Evolutionary conservation across 2,888 invertebrate genomes (phyloP), one percentile per base, ranked within the genome.

Genomic region (Aphidius colemani): DNA sequence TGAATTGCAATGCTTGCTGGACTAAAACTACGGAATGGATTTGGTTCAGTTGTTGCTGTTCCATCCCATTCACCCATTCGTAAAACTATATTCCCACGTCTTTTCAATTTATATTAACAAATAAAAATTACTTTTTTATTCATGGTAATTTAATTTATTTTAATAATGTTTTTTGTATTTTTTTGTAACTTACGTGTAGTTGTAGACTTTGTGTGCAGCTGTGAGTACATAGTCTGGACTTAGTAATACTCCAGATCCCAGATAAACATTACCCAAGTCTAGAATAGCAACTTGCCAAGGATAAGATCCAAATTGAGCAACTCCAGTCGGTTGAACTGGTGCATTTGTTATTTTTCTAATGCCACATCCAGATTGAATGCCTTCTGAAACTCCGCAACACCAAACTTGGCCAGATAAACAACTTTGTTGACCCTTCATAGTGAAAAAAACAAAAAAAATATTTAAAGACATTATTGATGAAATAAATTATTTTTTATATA

Each of bases 11-110:
- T 86, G 71, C 83, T 85, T 6, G 82, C 75, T 0, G 91, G 83
- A 6, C 78, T 82, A 68, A 88, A 86, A 75, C 91, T 90, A 72
- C 89, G 85, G 66, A 86, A 88, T 0, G 89, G 86, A 57, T 89
- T 85, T 0, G 89, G 88, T 70, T 93, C 92, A 46, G 82, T 85
- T 2, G 86, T 87, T 7, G 84, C 86, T 39, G 86, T 85, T 0
- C 89, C 89, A 77, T 93, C 88, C 91, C 91, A 92, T 76, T 92
- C 92, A 0, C 93, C 93, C 2, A 92, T 80, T 41, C 92, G 87
- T 1, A 91, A 86, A 78, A 90, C 90, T 18, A 90, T 84, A 10
- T 81, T 73, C 7, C n/a, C 43, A 13, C n/a, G 5, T 1, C 55
- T 55, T 30, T 5, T 30, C 72, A 68, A 57, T 70, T 73, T 30